Evolutionary conservation across 2,797 vertebrate genomes (phyloP), one percentile per base, ranked within the genome.

Genomic region (Pagetopsis macropterus): DNA sequence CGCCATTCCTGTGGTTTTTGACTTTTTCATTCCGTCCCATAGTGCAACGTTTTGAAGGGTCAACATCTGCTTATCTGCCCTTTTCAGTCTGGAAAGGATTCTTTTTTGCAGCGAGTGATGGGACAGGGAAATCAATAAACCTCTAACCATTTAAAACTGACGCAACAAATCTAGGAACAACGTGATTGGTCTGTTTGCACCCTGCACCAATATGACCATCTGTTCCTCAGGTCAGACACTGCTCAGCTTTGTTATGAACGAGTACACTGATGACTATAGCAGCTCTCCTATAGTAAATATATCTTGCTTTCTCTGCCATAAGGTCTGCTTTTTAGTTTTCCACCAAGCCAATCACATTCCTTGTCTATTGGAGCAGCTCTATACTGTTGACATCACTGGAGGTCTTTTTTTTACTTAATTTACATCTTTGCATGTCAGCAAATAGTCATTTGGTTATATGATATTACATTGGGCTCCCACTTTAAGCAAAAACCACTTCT

Each of bases 11-110:
- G 3, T 46, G 44, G 2, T 64, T 75, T 72, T 2, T 5, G 21
- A 49, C 3, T 57, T 77, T 71, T 65, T 57, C 15, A 41, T 2
- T 48, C 19, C 9, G 6, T 76, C 60, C 52, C 14, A 46, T 40
- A 33, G 14, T 71, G 27, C 15, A 61, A 69, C 19, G n/a, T 49
- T 45, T 64, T 51, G 4, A 60, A 68, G 67, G 40, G 17, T 50
- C 17, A 41, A 45, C 55, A 52, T 60, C 21, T 64, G 71, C 49
- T 55, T 16, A 27, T 56, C 43, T 40, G 46, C 11, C n/a, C 59
- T 43, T 68, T 45, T 41, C 48, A 13, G 33, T 45, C 48, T 14
- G 6, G 27, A 63, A 13, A 19, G 15, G 9, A 40, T 40, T 65
- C 9, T 3, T 1, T 78, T 59, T 52, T 23, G 6, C 5, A 37